Evolutionary conservation across 1,140 invertebrate species (phyloP).

Genomic region (Agrypnia vestita): DNA sequence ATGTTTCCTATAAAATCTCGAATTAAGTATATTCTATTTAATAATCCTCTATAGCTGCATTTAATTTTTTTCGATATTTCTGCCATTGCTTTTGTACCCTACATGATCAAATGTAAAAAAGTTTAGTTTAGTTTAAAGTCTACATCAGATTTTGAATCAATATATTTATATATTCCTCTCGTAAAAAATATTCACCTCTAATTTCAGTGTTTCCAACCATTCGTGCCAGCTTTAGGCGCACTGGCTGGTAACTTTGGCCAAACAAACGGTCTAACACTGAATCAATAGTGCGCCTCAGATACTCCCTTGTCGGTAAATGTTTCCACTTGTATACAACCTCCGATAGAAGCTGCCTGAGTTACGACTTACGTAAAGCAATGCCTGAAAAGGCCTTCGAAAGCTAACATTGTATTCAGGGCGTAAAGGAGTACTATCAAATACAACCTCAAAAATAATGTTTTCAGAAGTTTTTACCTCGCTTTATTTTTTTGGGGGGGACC

Average conservation of each 20-base stretch:
- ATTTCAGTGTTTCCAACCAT: neutral
- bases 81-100: no score
- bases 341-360: neutral
- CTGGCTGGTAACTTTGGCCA: neutral
- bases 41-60: no score
- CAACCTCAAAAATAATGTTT: slow-evolving; percentile 17
- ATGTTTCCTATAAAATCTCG: no score
- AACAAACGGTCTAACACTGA: slow-evolving; percentile 26
- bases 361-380: neutral
- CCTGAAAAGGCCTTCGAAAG: neutral
- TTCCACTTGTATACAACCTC: neutral
- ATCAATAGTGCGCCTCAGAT: slow-evolving; percentile 12
- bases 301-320: slow-evolving; percentile 12
- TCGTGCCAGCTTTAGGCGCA: neutral
- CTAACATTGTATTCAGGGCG: slow-evolving; percentile 27
- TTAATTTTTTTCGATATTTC: no score
- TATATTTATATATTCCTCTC: no score
- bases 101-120: no score
- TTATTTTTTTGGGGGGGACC: no score
- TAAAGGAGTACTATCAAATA: slow-evolving; percentile 40
- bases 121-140: no score
- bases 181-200: neutral
- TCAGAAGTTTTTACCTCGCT: neutral
- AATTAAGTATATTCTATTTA: no score
- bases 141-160: no score